Conservation (phyloP, 2,797 vertebrate genomes). For the Percopsis omiscomaycus region DNA sequence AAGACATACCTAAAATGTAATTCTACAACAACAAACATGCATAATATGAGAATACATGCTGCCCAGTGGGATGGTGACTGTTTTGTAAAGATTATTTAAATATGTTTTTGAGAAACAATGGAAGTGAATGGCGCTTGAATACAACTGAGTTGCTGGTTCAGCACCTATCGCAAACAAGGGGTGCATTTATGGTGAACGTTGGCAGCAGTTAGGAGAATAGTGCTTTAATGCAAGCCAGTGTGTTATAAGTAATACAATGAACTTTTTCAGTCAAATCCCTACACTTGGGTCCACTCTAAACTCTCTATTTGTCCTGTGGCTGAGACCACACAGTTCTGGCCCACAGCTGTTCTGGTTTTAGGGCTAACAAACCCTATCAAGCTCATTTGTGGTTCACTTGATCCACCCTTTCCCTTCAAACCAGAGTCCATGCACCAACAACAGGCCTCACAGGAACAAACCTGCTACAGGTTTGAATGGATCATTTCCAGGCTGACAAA, state of each 20-base stretch:
- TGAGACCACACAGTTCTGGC: slow-evolving; percentile 42
- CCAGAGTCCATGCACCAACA: slow-evolving; percentile 3
- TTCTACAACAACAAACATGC: too few relatives aligned
- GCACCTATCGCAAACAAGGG: too few relatives aligned
- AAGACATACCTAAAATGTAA: too few relatives aligned
- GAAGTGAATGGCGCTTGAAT: too few relatives aligned
- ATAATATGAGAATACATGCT: too few relatives aligned
- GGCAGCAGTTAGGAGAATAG: too few relatives aligned
- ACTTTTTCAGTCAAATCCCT: neutral
- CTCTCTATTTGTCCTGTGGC: neutral
- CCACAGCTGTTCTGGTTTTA: slow-evolving; percentile 46
- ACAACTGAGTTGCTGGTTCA: too few relatives aligned
- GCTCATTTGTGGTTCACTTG: slow-evolving; percentile 37
- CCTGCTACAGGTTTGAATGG: slow-evolving; percentile 47
- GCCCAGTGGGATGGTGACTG: too few relatives aligned
- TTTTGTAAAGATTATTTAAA: too few relatives aligned
- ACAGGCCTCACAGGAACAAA: slow-evolving; percentile 27
- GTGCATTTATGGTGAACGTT: too few relatives aligned
- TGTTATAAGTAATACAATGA: neutral
- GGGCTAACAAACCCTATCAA: slow-evolving; percentile 31
- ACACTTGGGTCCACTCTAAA: neutral
- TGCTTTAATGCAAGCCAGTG: too few relatives aligned
- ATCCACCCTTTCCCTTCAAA: slow-evolving; percentile 33
- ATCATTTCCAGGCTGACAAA: slow-evolving; percentile 59
- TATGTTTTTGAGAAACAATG: too few relatives aligned